Base-by-base conservation (phyloP, 1,140 invertebrate species). In the Lysiphlebus fabarum region DNA sequence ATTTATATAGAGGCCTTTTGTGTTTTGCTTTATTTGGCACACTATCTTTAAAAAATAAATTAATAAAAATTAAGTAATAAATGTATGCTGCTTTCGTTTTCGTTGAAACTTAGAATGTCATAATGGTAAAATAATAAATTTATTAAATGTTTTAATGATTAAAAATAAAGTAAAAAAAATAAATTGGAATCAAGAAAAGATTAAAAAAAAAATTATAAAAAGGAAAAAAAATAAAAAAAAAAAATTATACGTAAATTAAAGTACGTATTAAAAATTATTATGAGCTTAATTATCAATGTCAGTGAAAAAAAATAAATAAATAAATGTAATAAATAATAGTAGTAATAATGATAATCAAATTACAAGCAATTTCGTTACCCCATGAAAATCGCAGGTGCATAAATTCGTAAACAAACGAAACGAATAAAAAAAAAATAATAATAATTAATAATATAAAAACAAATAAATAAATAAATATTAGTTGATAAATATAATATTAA, bases 71-170 rank as follows among this genome's bases (percentile, higher is more conserved):
- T 12, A 14, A 45, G 44, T 26, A 26, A 14, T 11, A 36, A 57
- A 45, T 48, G 45, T 40, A 58, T 48, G 12, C 17, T 44, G 57
- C 48, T 53, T 53, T 50, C 57, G 48, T 53, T 58, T 17, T 37
- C 11, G 44, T 58, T 7, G 42, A 51, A 53, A 54, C 57, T 17
- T 58, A 58, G 48, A 53, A 44, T 10, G 10, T 33, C 57, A 58
- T 58, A 49, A 49, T 49, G 55, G 44, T 53, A 12, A 58, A 51
- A 26, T 51, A 36, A 17, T 36, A 12, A 53, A 43, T 34, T 53
- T 53, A 51, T 14, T 53, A 44, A 40, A 44, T 34, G n/a, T 12
- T 54, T 14, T 7, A 54, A n/a, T 10, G 8, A 14, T 17, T 26
- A 26, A 26, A n/a, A n/a, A n/a, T n/a, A 26, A 26, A 26, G 17